Evolutionary conservation across 2,888 invertebrate genomes (phyloP).

Genomic region (Drosophila pseudotakahashii): DNA sequence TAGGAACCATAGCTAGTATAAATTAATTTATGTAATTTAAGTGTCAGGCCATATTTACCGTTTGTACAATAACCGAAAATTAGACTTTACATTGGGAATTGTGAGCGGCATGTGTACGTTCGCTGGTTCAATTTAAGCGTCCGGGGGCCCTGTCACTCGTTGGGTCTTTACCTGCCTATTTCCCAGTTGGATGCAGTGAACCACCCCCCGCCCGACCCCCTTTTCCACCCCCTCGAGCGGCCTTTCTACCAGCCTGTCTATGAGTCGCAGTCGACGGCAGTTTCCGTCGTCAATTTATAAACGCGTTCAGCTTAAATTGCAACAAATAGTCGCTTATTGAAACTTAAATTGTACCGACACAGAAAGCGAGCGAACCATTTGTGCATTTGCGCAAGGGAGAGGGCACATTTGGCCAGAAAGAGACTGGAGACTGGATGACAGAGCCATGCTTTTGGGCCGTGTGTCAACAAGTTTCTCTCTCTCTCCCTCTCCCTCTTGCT

Average conservation of each 20-base stretch:
- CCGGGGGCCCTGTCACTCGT: constrained; percentile 38
- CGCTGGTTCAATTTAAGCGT: constrained; percentile 39
- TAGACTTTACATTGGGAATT: constrained; percentile 18
- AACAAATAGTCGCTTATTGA: constrained; percentile 80
- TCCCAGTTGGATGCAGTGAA: constrained; percentile 14
- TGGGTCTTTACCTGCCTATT: constrained; percentile 35
- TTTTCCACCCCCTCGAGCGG: neutral
- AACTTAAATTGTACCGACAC: constrained; percentile 78
- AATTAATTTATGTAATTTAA: constrained; percentile 76
- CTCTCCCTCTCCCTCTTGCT: constrained; percentile 26
- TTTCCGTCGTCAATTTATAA: constrained; percentile 77
- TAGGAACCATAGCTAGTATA: constrained; percentile 55
- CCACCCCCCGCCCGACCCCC: neutral
- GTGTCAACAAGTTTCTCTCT: constrained; percentile 70
- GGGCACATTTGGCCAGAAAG: constrained; percentile 3
- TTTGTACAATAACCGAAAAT: constrained; percentile 47
- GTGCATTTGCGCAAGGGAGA: constrained; percentile 12
- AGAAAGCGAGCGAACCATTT: constrained; percentile 60
- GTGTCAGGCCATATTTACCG: constrained; percentile 54
- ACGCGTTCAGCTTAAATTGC: constrained; percentile 79
- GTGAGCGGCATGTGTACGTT: constrained; percentile 29
- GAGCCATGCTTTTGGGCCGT: constrained; percentile 51
- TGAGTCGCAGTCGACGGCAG: constrained; percentile 59
- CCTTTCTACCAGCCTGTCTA: constrained; percentile 30
- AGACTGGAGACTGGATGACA: constrained; percentile 54